Base-by-base conservation (phyloP, 2,888 invertebrate species). In the Lordiphosa fenestrarum region DNA sequence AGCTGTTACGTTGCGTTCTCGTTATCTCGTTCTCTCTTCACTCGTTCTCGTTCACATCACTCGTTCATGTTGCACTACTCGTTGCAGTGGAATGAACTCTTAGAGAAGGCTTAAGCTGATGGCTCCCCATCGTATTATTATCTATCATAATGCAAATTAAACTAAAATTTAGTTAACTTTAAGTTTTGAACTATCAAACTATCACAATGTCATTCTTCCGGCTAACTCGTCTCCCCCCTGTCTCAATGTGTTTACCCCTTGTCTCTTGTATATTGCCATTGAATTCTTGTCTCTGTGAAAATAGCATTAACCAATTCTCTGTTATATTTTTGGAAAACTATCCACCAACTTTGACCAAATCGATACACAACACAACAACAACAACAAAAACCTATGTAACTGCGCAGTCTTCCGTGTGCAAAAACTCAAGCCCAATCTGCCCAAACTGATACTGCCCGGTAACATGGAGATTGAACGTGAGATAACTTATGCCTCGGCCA, bases 341-440 rank as follows among this genome's bases (percentile, higher is more conserved):
- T 56, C 60, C 57, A 53, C 63, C 62, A 53, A 73, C 67, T 73
- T 57, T 53, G 42, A 51, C 19, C 60, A 63, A 64, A 64, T 48
- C 53, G 61, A 46, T 25, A 55, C 48, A 54, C 49, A 47, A 53
- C n/a, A 62, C 60, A 68, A 53, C 60, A 68, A 53, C 48, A 69
- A 62, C 13, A 52, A 35, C 48, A 50, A 46, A 46, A 42, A 38
- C 68, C 67, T 54, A 25, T 25, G 25, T 25, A 25, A 25, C 25
- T 25, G 25, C 76, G 25, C 76, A 90, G 89, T 90, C 84, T 86
- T 89, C 66, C 89, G 89, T 80, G 87, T 90, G 75, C 86, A 89
- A 85, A 90, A 89, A 75, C 65, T 88, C 48, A 90, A 89, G 74
- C 86, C 88, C 54, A 89, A 89, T 69, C 85, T 89, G 71, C 89